Conservation (phyloP, 2,797 vertebrate genomes). For the Semotilus atromaculatus region DNA sequence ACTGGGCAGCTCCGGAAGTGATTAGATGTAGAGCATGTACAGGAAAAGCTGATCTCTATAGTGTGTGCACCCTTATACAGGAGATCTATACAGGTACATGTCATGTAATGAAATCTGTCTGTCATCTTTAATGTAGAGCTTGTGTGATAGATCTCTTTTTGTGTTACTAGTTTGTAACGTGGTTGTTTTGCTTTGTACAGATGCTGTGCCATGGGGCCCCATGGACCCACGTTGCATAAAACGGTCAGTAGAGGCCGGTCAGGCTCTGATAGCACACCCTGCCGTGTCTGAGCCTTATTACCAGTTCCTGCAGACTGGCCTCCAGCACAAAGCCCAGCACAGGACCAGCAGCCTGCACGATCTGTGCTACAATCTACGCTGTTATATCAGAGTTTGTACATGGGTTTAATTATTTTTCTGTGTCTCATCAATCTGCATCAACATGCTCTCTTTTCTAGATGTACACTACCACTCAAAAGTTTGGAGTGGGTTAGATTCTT, state of each 20-base stretch:
- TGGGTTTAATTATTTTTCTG: neutral
- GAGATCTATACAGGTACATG: slow-evolving; percentile 76
- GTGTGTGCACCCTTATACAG: slow-evolving; percentile 75
- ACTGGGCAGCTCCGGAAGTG: slow-evolving; percentile 78
- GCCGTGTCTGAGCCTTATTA: slow-evolving; percentile 71
- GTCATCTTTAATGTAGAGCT: neutral
- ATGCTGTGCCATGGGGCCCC: slow-evolving; percentile 72
- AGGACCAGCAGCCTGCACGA: slow-evolving; percentile 70
- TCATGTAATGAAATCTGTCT: neutral
- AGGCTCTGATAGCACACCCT: slow-evolving; percentile 61
- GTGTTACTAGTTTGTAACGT: neutral
- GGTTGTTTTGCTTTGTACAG: slow-evolving; percentile 56
- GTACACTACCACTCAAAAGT: neutral
- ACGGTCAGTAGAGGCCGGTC: slow-evolving; percentile 67
- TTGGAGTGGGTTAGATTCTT: neutral
- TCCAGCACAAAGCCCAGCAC: slow-evolving; percentile 64
- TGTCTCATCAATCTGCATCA: neutral
- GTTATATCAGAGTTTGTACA: slow-evolving; percentile 58
- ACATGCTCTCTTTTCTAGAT: neutral
- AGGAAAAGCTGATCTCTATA: slow-evolving; percentile 76
- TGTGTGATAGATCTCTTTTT: neutral
- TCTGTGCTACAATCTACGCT: slow-evolving; percentile 65
- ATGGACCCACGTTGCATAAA: slow-evolving; percentile 65
- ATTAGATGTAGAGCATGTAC: slow-evolving; percentile 65
- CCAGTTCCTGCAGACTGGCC: slow-evolving; percentile 68